Conservation (phyloP, 1,140 invertebrate genomes). For the Heliconius hermathena region DNA sequence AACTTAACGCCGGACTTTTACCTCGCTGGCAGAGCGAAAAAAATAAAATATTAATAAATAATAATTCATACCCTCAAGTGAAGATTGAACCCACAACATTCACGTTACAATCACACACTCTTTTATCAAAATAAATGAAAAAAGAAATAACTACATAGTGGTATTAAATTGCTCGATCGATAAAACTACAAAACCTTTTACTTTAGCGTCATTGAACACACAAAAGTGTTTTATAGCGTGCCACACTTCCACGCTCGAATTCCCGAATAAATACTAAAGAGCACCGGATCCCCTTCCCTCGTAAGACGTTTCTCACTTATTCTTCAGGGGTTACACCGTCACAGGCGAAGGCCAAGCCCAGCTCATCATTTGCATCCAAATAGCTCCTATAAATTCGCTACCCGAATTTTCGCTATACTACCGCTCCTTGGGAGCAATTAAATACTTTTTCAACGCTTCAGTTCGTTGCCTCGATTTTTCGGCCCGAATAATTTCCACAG, state of each 20-base stretch:
- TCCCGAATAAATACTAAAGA: slow-evolving; percentile 58
- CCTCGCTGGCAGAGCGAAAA: too few relatives aligned
- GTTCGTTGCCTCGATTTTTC: slow-evolving; percentile 56
- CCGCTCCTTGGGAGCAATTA: slow-evolving; percentile 75
- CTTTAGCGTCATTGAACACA: slow-evolving; percentile 49
- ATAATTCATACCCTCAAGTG: too few relatives aligned
- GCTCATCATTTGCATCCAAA: slow-evolving; percentile 80
- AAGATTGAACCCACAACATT: too few relatives aligned
- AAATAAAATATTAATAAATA: too few relatives aligned
- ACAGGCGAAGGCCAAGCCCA: slow-evolving; percentile 58
- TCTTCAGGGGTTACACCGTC: slow-evolving; percentile 69
- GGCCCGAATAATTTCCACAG: slow-evolving; percentile 66
- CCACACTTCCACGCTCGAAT: slow-evolving; percentile 48
- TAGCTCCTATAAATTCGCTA: slow-evolving; percentile 78
- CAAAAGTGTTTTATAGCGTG: slow-evolving; percentile 53
- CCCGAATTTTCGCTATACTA: slow-evolving; percentile 76
- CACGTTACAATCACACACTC: too few relatives aligned
- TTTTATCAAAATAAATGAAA: too few relatives aligned
- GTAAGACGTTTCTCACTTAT: slow-evolving; percentile 75
- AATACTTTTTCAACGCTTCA: slow-evolving; percentile 70
- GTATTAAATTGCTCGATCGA: slow-evolving; percentile 16
- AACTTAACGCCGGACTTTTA: too few relatives aligned
- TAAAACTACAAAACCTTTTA: slow-evolving; percentile 38
- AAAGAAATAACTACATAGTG: neutral
- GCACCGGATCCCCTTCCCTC: slow-evolving; percentile 63